These are phyloP conservation scores for Ectobius pallidus DNA, from an alignment of 2,888 invertebrate species.

Conservation along the genomic window DNA sequence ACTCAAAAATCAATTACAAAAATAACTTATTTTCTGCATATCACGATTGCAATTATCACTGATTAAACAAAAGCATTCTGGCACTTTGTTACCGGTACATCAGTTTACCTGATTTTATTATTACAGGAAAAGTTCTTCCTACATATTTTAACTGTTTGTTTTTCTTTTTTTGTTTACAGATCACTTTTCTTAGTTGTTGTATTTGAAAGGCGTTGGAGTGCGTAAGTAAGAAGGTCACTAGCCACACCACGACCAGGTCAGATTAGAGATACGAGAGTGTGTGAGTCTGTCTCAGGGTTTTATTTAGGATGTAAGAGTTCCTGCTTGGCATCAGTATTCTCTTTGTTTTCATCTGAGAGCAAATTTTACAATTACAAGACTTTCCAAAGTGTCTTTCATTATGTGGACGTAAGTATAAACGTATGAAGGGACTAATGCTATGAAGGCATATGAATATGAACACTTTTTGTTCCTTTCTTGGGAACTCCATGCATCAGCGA, in stretches of 20 bases:
- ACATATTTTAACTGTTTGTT: neutral
- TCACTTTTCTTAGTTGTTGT: constrained; percentile 17
- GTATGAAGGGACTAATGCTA: no score
- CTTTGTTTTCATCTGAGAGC: neutral
- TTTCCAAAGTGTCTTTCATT: neutral
- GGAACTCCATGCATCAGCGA: no score
- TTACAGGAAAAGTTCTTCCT: no score
- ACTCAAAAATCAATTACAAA: no score
- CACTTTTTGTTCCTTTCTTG: no score
- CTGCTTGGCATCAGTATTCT: neutral
- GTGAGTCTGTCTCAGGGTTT: neutral
- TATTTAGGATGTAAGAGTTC: neutral
- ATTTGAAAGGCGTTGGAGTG: neutral
- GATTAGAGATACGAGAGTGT: neutral
- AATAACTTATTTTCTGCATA: no score
- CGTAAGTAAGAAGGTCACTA: neutral
- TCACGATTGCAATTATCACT: no score
- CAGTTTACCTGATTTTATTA: no score
- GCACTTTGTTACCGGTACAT: no score
- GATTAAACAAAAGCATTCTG: no score
- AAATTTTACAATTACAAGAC: neutral
- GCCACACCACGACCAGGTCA: neutral
- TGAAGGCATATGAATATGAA: no score
- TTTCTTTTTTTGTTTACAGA: constrained; percentile 3
- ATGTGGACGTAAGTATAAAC: no score